Evolutionary conservation across 2,797 vertebrate genomes (phyloP).

Genomic region (Mus minutoides): DNA sequence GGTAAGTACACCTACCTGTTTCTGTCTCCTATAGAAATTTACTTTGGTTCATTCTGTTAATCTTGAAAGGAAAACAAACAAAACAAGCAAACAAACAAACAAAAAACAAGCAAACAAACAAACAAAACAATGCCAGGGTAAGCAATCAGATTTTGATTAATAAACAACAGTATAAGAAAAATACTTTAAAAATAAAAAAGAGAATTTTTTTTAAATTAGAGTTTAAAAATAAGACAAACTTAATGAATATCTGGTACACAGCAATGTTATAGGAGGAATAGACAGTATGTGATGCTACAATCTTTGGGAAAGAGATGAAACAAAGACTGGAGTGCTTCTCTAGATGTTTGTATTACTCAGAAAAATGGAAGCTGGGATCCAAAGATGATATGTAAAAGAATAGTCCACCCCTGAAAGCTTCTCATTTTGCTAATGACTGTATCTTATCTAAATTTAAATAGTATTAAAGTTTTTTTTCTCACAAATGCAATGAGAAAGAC

Average conservation of each 20-base stretch:
- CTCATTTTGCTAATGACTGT: not conserved
- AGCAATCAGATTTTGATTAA: not conserved
- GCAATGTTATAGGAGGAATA: not conserved
- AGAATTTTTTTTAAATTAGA: not conserved
- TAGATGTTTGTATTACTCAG: not conserved
- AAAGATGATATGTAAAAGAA: not conserved
- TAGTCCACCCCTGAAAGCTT: not conserved
- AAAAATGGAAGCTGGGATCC: not conserved
- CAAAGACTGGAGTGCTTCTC: not conserved
- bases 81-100: not conserved
- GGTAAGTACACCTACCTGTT: not conserved
- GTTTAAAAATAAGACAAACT: not conserved
- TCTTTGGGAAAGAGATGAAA: not conserved
- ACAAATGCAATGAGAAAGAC: not conserved
- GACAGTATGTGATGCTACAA: not conserved
- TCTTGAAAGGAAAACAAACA: not conserved
- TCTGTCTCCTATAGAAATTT: not conserved
- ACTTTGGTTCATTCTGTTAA: not conserved
- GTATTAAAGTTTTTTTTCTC: not conserved
- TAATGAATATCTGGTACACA: not conserved
- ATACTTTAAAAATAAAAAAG: not conserved
- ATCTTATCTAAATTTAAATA: not conserved
- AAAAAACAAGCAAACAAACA: not conserved
- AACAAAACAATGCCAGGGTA: not conserved
- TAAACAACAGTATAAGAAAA: not conserved